phyloP scores from a whole-genome alignment of 2,797 vertebrate genomes.

The Coregonus ussuriensis region DNA sequence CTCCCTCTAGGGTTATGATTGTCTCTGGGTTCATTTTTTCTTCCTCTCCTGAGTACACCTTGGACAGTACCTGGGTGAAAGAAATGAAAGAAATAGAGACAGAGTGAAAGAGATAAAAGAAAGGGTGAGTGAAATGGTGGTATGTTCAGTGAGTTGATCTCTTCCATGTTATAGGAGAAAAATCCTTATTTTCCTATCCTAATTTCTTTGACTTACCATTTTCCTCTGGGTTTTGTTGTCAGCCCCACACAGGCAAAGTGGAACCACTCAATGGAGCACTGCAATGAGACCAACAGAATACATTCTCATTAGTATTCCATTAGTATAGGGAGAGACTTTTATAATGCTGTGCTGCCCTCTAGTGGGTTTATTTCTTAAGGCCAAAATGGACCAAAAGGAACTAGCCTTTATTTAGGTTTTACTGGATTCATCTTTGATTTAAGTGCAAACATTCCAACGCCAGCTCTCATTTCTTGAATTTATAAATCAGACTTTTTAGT shows the following conservation, averaged over 20 bases:
- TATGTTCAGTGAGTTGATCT: no score
- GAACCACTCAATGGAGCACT: slow-evolving; percentile 93
- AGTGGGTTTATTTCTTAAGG: neutral
- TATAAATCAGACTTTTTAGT: no score
- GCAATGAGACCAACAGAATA: slow-evolving; percentile 21
- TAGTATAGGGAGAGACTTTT: neutral
- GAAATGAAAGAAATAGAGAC: no score
- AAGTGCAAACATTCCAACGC: neutral
- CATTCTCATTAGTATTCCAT: neutral
- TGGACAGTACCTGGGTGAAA: slow-evolving; percentile 34
- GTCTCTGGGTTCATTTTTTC: slow-evolving; percentile 48
- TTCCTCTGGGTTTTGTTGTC: slow-evolving; percentile 88
- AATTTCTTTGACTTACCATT: slow-evolving; percentile 77
- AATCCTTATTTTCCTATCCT: neutral
- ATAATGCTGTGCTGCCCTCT: neutral
- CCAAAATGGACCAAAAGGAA: no score
- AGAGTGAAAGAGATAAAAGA: neutral
- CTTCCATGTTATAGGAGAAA: no score
- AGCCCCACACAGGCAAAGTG: slow-evolving; percentile 90
- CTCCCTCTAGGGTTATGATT: slow-evolving; percentile 26
- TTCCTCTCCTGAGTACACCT: slow-evolving; percentile 64
- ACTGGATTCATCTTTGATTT: neutral
- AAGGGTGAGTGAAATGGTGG: neutral
- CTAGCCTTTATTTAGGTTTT: neutral
- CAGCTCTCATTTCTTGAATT: neutral